These are phyloP conservation scores for Echeneis naucrates DNA, from an alignment of 2,797 vertebrate genomes.

Conservation along the genomic window DNA sequence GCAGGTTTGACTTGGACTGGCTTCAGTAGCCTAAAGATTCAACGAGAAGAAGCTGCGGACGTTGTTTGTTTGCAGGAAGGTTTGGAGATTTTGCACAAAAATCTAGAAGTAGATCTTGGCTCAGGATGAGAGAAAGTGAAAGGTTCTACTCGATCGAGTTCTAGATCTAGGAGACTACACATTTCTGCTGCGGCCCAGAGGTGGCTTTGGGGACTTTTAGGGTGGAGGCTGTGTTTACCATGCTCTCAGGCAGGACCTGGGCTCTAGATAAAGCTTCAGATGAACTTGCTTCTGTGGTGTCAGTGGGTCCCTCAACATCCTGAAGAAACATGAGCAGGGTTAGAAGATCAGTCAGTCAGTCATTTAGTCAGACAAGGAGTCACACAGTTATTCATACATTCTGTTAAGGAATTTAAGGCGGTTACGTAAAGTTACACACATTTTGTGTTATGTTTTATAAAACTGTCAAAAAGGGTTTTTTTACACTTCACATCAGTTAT, in stretches of 20 bases:
- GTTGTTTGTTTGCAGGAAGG: neutral
- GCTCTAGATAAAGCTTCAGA: conserved; percentile 70
- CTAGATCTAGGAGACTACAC: conserved; percentile 82
- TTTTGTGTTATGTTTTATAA: neutral
- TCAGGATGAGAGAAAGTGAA: conserved; percentile 14
- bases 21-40: neutral
- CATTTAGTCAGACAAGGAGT: neutral
- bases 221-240: conserved; percentile 81
- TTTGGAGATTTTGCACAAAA: neutral
- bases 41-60: neutral
- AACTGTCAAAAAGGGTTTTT: neutral
- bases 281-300: conserved; percentile 59
- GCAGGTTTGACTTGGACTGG: too few relatives aligned
- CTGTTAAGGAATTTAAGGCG: conserved; percentile 16
- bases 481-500: neutral
- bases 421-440: conserved; percentile 41
- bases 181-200: conserved; percentile 74
- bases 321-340: conserved; percentile 77
- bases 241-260: conserved; percentile 71
- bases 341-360: conserved; percentile 59
- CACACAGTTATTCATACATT: conserved; percentile 47
- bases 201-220: conserved; percentile 63
- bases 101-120: conserved; percentile 11
- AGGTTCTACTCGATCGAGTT: conserved; percentile 21
- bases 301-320: conserved; percentile 64